Evolutionary conservation across 2,797 vertebrate genomes (phyloP), one percentile per base, ranked within the genome.

Genomic region (Microctenopoma stevenorrisi): DNA sequence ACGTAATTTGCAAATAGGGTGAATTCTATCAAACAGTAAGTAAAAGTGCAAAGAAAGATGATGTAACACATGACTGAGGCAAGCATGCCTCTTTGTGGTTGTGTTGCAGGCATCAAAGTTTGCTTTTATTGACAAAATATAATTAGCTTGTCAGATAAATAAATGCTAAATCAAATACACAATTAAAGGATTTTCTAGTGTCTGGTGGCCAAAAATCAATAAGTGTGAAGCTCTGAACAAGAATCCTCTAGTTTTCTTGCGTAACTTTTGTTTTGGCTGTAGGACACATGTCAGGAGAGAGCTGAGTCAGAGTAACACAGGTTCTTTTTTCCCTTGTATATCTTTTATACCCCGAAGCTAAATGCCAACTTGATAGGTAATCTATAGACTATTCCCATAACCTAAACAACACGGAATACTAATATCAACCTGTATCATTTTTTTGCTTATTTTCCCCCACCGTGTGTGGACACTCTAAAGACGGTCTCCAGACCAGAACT

Each of bases 361-460:
- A 87, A 81, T 83, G 82, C 50, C 74, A 83, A 25, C 8, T 54
- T 81, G 64, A 86, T 68, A 62, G 72, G 37, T 78, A 74, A 88
- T 84, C 78, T 67, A 71, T 79, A 58, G 50, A 3, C 51, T 58
- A 46, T 65, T 67, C 58, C 42, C 50, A 40, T 62, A 63, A 55
- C 26, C 22, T 56, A 49, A 82, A 68, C 69, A 64, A 59, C 50
- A 63, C 44, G 50, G 1, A 72, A 73, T 63, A 73, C 58, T 28
- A 50, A 79, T 59, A 57, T n/a, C 12, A 70, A 47, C 49, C 44
- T 74, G 49, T 2, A 48, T 50, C 51, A 8, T 46, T 30, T 1
- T 7, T 16, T 4, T 42, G 59, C 7, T 28, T 2, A 9, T 55
- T 46, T 30, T 10, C 28, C 26, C 25, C 35, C 51, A 40, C 7